A percentile compares a stretch with the other conserved stretches of the same genome.
phyloP scores from a whole-genome alignment of 2,113 vertebrate genomes.

The Corythornis madagascariensis region DNA sequence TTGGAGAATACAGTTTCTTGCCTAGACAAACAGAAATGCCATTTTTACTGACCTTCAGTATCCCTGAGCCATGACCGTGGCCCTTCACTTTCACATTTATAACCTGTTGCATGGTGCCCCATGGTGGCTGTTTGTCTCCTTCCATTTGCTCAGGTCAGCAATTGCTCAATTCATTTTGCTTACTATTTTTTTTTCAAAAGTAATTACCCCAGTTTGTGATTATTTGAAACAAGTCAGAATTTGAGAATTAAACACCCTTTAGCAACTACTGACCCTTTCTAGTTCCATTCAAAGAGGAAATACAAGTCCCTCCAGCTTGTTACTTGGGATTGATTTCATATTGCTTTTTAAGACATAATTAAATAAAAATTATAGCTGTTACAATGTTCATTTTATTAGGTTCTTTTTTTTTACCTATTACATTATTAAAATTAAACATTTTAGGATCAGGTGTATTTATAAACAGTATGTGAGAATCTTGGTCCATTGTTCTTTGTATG shows the following conservation, averaged over 20 bases:
- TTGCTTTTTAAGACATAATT: neutral
- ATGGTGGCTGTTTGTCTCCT: slow-evolving; percentile 30
- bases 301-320: neutral
- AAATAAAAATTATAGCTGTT: neutral
- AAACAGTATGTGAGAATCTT: neutral
- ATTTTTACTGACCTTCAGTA: neutral
- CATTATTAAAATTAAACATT: neutral
- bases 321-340: neutral
- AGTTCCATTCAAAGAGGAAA: neutral
- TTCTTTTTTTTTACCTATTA: neutral
- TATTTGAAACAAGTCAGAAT: neutral
- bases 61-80: neutral
- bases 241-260: neutral
- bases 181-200: neutral
- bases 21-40: neutral
- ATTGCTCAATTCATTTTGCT: neutral
- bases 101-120: slow-evolving; percentile 56
- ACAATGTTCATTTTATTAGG: neutral
- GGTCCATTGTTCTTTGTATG: neutral
- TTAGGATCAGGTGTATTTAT: neutral
- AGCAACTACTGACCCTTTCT: neutral
- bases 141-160: neutral
- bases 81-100: fast-evolving
- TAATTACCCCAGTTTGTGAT: neutral
- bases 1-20: neutral